Evolutionary conservation across 2,113 vertebrate genomes (phyloP).

Genomic region (Vanacampus margaritifer): DNA sequence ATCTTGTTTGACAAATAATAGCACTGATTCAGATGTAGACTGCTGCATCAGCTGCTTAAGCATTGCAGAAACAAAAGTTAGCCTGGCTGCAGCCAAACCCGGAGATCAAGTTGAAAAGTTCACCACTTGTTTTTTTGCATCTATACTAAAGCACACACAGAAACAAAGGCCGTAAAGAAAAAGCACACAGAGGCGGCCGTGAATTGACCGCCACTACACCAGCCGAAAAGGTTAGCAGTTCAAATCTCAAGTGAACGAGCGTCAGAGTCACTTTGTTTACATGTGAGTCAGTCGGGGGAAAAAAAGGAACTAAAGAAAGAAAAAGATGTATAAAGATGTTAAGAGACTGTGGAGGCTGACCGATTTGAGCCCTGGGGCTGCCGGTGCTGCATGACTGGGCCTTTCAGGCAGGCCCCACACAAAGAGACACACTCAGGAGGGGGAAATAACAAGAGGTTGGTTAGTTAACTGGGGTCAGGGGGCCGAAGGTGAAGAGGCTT

Average conservation of each 20-base stretch:
- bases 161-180: constrained; percentile 1
- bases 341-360: constrained; percentile 41
- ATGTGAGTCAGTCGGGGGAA: constrained; percentile 1
- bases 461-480: constrained; percentile 64
- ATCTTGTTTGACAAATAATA: background rate
- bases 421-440: constrained; percentile 46
- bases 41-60: background rate
- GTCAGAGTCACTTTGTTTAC: constrained; percentile 38
- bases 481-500: constrained; percentile 52
- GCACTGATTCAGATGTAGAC: background rate
- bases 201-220: constrained; percentile 11
- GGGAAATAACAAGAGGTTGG: constrained; percentile 60
- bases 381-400: constrained; percentile 52
- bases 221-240: constrained; percentile 42
- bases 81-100: constrained; percentile 1
- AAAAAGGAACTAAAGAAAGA: background rate
- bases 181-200: background rate
- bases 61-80: background rate
- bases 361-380: constrained; percentile 33
- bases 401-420: constrained; percentile 55
- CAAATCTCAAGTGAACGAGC: constrained; percentile 36
- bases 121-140: background rate
- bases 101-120: constrained; percentile 27
- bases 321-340: constrained; percentile 40
- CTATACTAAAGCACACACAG: background rate